phyloP scores from a whole-genome alignment of 2,888 invertebrate genomes.

The Melanostoma scalare region DNA sequence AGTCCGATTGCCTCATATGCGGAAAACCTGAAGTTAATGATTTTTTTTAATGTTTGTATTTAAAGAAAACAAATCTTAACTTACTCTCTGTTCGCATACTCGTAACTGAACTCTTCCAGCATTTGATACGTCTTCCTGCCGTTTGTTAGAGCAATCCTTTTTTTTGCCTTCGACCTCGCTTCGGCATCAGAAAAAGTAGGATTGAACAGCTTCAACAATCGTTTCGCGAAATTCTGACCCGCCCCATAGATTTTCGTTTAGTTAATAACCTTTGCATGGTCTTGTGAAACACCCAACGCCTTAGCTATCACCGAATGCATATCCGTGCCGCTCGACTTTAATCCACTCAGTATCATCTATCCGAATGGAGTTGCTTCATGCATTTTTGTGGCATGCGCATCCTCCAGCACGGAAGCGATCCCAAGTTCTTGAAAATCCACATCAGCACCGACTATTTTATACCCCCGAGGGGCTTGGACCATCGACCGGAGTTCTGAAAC shows the following conservation, averaged over 20 bases:
- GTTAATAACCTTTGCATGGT: conserved; percentile 97
- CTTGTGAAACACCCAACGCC: conserved; percentile 92
- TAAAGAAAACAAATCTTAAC: too few relatives aligned
- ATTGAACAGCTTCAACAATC: conserved; percentile 94
- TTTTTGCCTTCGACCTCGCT: conserved; percentile 90
- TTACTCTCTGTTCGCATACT: too few relatives aligned
- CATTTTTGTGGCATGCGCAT: too few relatives aligned
- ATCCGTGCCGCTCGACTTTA: conserved; percentile 92
- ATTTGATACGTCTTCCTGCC: conserved; percentile 87
- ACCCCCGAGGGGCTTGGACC: conserved; percentile 92
- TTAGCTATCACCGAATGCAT: conserved; percentile 97
- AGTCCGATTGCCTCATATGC: too few relatives aligned
- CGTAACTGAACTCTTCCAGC: too few relatives aligned
- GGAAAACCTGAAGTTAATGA: too few relatives aligned
- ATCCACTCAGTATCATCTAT: conserved; percentile 84
- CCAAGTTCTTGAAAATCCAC: too few relatives aligned
- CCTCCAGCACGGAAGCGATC: too few relatives aligned
- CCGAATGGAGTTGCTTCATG: too few relatives aligned
- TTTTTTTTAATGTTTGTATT: too few relatives aligned
- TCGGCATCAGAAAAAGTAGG: conserved; percentile 90
- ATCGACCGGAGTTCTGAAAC: too few relatives aligned
- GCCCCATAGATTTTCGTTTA: conserved; percentile 98
- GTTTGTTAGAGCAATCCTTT: conserved; percentile 93
- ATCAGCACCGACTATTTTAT: conserved; percentile 77
- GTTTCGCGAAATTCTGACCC: conserved; percentile 94